phyloP scores from a whole-genome alignment of 2,113 vertebrate species.

The Oryctolagus cuniculus region DNA sequence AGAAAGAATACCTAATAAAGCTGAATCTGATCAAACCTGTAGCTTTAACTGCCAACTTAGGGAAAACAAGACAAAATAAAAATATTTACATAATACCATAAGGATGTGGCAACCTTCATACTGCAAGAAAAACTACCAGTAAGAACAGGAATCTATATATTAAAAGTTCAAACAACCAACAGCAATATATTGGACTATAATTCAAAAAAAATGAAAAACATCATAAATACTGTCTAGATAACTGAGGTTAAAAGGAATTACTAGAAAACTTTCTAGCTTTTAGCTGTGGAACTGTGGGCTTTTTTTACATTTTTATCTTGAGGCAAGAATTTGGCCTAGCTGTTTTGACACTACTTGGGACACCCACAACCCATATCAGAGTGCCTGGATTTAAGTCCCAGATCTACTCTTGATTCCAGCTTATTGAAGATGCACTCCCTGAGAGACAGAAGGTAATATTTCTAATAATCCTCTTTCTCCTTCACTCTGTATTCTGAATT shows the following conservation, averaged over 20 bases:
- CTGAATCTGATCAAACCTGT: not conserved
- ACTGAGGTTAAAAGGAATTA: not conserved
- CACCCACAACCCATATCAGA: too few species aligned
- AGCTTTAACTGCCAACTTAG: not conserved
- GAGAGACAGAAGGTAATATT: too few species aligned
- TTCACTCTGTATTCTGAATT: not conserved
- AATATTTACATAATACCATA: not conserved
- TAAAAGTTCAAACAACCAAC: not conserved
- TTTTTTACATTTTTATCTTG: too few species aligned
- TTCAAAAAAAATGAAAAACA: not conserved
- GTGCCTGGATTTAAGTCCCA: too few species aligned
- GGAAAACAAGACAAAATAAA: not conserved
- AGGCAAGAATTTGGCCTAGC: too few species aligned
- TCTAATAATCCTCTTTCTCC: too few species aligned
- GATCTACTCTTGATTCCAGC: too few species aligned
- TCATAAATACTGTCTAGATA: not conserved
- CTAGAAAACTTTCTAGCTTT: not conserved
- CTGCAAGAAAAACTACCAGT: not conserved
- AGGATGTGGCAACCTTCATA: constrained; percentile 21
- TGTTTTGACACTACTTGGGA: too few species aligned
- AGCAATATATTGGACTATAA: not conserved
- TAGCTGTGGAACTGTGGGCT: not conserved
- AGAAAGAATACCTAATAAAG: not conserved
- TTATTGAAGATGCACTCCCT: too few species aligned
- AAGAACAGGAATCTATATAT: constrained; percentile 3